phyloP scores from a whole-genome alignment of 2,113 vertebrate genomes.

The Odocoileus hemionus region DNA sequence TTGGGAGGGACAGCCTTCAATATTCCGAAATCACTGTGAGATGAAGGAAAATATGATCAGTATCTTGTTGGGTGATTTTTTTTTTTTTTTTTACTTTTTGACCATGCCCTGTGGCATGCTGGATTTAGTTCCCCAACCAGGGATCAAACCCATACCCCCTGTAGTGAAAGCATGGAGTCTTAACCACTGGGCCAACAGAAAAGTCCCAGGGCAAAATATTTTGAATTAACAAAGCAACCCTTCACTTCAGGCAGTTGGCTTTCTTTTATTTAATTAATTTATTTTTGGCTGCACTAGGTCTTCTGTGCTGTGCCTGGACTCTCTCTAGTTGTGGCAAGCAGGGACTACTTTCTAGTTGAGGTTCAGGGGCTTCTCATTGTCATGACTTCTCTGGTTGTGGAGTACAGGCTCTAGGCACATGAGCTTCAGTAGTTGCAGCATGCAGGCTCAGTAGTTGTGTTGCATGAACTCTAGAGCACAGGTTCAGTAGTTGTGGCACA shows the following conservation, averaged over 20 bases:
- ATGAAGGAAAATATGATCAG: neutral
- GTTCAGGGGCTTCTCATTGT: neutral
- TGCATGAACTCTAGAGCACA: neutral
- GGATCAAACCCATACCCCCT: neutral
- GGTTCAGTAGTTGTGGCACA: neutral
- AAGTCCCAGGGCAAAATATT: neutral
- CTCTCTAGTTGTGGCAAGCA: neutral
- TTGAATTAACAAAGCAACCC: neutral
- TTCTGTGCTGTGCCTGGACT: neutral
- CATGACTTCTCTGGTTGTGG: neutral
- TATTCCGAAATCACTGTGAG: conserved; percentile 22
- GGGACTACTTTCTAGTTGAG: neutral
- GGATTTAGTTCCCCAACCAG: neutral
- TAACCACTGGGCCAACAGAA: neutral
- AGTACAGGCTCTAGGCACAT: neutral
- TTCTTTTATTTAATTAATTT: neutral
- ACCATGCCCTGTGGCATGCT: too few species aligned
- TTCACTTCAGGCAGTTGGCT: neutral
- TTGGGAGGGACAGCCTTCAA: neutral
- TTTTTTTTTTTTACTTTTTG: neutral
- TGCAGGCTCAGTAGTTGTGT: neutral
- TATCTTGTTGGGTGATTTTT: neutral
- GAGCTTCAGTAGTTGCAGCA: neutral
- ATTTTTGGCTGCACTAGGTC: neutral
- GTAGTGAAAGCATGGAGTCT: neutral